phyloP scores from a whole-genome alignment of 2,888 invertebrate genomes.

The Dendrolimus houi region DNA sequence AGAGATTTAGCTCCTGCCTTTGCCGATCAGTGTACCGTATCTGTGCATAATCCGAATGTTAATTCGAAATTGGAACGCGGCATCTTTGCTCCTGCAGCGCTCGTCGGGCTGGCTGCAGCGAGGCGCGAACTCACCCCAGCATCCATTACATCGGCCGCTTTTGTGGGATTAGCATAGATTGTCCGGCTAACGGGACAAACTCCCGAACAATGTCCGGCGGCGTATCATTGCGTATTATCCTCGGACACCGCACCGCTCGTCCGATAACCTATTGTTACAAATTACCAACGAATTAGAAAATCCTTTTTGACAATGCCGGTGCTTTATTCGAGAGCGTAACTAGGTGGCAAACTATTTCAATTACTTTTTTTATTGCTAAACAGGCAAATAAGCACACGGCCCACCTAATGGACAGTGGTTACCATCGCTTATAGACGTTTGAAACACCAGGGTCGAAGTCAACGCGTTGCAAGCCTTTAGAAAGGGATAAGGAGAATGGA shows the following conservation, averaged over 20 bases:
- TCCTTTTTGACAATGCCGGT: slow-evolving; percentile 46
- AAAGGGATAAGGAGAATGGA: no score
- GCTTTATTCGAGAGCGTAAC: slow-evolving; percentile 56
- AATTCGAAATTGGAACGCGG: slow-evolving; percentile 65
- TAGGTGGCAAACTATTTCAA: slow-evolving; percentile 59
- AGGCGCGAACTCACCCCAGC: slow-evolving; percentile 66
- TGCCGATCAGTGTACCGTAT: slow-evolving; percentile 45
- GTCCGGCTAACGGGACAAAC: slow-evolving; percentile 57
- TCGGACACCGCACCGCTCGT: slow-evolving; percentile 42
- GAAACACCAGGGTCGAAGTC: no score
- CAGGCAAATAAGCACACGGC: no score
- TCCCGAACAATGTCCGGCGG: slow-evolving; percentile 45
- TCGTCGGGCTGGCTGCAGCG: slow-evolving; percentile 56
- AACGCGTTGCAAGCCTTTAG: no score
- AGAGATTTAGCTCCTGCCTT: slow-evolving; percentile 40
- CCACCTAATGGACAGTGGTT: no score
- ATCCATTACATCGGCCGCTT: slow-evolving; percentile 55
- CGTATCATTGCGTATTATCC: slow-evolving; percentile 71
- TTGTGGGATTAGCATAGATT: slow-evolving; percentile 65
- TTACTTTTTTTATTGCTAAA: slow-evolving; percentile 11
- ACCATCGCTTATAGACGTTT: no score
- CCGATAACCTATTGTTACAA: slow-evolving; percentile 53
- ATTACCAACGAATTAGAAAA: slow-evolving; percentile 69
- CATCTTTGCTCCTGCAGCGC: slow-evolving; percentile 42
- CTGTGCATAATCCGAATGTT: slow-evolving; percentile 59